These are phyloP conservation scores for Pterophyllum scalare DNA, from an alignment of 2,113 vertebrate genomes.

Conservation along the genomic window DNA sequence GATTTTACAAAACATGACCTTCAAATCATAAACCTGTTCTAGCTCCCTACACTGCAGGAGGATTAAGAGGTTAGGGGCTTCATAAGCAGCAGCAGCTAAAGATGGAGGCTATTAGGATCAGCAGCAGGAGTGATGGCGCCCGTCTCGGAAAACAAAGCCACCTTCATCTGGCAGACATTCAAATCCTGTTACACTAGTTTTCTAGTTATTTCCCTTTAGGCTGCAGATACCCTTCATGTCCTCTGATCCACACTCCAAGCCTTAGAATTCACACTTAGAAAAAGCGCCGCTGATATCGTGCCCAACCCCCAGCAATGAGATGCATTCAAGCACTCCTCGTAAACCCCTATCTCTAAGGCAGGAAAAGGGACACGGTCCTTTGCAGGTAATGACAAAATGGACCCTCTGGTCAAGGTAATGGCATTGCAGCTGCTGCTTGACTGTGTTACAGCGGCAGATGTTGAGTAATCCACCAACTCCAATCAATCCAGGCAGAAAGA, in stretches of 20 bases:
- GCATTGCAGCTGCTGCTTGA: conserved; percentile 13
- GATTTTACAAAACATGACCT: not conserved
- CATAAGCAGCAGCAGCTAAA: conserved; percentile 35
- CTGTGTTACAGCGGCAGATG: not conserved
- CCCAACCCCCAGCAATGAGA: conserved; percentile 2
- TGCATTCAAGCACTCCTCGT: not conserved
- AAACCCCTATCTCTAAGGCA: not conserved
- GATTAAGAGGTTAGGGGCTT: conserved; percentile 31
- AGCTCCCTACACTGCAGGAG: not conserved
- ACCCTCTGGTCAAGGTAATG: not conserved
- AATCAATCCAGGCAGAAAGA: conserved; percentile 6
- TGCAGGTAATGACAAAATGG: not conserved
- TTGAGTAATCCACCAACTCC: not conserved
- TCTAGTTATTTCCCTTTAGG: conserved; percentile 19
- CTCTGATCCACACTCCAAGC: conserved; percentile 1
- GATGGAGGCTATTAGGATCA: conserved; percentile 40
- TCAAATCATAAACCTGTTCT: not conserved
- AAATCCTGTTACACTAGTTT: conserved; percentile 25
- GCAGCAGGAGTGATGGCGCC: conserved; percentile 15
- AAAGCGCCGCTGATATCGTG: not conserved
- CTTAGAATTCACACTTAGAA: conserved; percentile 1
- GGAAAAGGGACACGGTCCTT: not conserved
- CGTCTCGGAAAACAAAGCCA: conserved; percentile 39
- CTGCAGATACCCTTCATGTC: conserved; percentile 6
- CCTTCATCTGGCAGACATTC: conserved; percentile 45